Conservation (phyloP, 2,113 vertebrate genomes). For the Gnathonemus longibarbis region DNA sequence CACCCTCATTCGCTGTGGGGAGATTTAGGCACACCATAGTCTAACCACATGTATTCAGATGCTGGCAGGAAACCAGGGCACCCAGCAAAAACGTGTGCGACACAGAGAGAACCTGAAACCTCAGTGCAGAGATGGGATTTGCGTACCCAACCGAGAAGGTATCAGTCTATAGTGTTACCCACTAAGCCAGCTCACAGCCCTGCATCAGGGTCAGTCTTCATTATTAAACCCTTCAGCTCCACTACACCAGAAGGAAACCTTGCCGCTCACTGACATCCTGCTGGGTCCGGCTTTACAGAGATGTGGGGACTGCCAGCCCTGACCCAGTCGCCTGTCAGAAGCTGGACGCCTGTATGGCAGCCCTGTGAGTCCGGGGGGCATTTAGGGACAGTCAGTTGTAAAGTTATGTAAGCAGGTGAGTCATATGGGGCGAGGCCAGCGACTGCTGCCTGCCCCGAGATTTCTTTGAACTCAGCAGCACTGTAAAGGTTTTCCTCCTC, state of each 20-base stretch:
- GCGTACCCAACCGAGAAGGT: background rate
- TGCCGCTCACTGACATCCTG: background rate
- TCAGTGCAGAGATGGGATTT: background rate
- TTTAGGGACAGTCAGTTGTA: background rate
- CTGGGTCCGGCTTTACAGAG: background rate
- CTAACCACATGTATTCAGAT: background rate
- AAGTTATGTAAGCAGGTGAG: conserved; percentile 25
- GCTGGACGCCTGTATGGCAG: background rate
- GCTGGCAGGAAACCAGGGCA: background rate
- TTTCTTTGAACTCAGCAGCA: conserved; percentile 30
- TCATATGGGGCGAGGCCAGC: background rate
- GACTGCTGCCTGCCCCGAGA: background rate
- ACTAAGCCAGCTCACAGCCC: background rate
- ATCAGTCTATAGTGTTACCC: background rate
- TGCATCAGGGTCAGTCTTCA: background rate
- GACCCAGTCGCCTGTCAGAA: conserved; percentile 8
- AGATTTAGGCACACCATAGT: background rate
- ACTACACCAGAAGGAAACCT: background rate
- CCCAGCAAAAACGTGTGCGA: background rate
- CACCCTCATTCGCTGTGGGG: background rate
- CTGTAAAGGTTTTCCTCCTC: conserved; percentile 22
- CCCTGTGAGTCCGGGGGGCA: background rate
- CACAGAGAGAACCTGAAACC: background rate
- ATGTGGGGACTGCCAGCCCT: background rate
- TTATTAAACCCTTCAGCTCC: background rate